Evolutionary conservation across 2,888 invertebrate species (phyloP).

Genomic region (Caenorhabditis afra): DNA sequence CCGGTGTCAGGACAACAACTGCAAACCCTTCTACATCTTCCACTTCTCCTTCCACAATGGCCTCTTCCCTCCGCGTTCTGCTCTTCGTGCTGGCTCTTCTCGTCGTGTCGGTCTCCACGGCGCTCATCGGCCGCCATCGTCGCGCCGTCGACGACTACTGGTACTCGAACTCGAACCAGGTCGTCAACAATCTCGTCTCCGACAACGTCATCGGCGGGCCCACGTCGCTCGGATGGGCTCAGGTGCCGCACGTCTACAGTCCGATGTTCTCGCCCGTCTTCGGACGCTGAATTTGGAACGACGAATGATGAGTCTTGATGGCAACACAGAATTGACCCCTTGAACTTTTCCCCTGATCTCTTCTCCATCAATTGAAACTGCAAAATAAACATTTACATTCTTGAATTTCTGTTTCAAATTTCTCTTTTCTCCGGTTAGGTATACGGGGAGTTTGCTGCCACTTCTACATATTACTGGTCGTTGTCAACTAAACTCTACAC

Average conservation of each 20-base stretch:
- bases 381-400: no score
- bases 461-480: no score
- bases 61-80: neutral
- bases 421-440: no score
- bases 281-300: slow-evolving; percentile 38
- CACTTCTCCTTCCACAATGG: neutral
- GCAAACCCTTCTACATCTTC: no score
- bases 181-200: slow-evolving; percentile 41
- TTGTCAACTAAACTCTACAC: no score
- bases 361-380: no score
- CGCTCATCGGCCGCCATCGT: slow-evolving; percentile 7
- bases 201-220: slow-evolving; percentile 49
- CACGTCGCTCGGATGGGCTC: slow-evolving; percentile 55
- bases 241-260: slow-evolving; percentile 52
- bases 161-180: slow-evolving; percentile 36
- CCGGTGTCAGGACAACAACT: no score
- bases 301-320: no score
- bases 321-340: no score
- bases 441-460: no score
- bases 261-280: slow-evolving; percentile 58
- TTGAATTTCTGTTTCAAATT: no score
- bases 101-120: neutral
- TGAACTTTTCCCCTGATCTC: no score
- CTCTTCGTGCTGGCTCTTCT: slow-evolving; percentile 3
- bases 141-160: slow-evolving; percentile 41